Conservation (phyloP, 2,797 vertebrate species). For the Dermochelys coriacea region DNA sequence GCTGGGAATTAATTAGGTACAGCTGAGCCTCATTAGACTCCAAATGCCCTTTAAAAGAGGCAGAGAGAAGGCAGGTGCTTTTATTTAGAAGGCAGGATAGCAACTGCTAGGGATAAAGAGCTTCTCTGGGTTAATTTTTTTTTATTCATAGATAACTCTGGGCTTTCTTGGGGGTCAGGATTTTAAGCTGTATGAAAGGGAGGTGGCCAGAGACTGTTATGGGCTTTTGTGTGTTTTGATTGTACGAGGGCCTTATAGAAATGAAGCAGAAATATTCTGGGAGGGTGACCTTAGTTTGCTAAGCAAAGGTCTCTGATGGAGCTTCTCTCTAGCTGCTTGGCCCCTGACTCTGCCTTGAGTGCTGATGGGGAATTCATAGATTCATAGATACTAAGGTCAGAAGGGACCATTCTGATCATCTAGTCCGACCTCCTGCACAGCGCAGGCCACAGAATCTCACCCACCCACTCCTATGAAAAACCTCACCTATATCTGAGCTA, state of each 20-base stretch:
- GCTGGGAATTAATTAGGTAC: rapidly evolving
- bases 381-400: too few relatives aligned
- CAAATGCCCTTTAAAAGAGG: background rate
- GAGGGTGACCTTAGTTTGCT: background rate
- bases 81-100: background rate
- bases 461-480: too few relatives aligned
- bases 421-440: too few relatives aligned
- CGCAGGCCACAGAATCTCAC: too few relatives aligned
- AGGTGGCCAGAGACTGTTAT: background rate
- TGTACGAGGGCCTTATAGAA: background rate
- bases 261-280: background rate
- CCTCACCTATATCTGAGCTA: too few relatives aligned
- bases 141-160: rapidly evolving
- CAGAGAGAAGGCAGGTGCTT: rapidly evolving
- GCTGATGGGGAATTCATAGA: too few relatives aligned
- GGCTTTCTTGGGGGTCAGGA: rapidly evolving
- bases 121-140: background rate
- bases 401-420: too few relatives aligned
- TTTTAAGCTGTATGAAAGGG: background rate
- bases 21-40: rapidly evolving
- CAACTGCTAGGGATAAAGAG: background rate
- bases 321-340: background rate
- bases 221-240: background rate
- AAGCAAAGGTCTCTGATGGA: background rate
- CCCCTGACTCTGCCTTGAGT: background rate